Percentiles rank a stretch among this genome's conserved stretches.
phyloP scores from a whole-genome alignment of 2,113 vertebrate species.

The Capra hircus region DNA sequence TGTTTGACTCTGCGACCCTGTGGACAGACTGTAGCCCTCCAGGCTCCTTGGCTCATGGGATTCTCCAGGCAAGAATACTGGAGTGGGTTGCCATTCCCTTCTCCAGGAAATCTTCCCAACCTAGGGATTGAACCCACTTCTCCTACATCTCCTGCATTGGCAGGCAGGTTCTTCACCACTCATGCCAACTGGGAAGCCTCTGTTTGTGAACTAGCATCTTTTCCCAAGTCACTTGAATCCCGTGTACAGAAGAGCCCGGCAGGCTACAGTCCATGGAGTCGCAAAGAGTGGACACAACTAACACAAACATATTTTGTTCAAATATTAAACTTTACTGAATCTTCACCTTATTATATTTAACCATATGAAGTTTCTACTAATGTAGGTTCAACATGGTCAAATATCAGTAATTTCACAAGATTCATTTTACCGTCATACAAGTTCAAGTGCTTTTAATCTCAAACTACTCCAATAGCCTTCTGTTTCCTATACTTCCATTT shows the following conservation, averaged over 20 bases:
- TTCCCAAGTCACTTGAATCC: background rate
- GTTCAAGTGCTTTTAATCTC: background rate
- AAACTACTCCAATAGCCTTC: background rate
- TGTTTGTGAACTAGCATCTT: background rate
- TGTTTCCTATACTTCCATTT: background rate
- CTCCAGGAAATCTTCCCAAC: background rate
- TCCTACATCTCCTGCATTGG: background rate
- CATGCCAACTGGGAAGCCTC: background rate
- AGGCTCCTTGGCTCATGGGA: background rate
- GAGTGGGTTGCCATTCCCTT: background rate
- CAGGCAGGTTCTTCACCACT: background rate
- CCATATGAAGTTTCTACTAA: background rate
- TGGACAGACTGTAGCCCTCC: background rate
- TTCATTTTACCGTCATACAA: background rate
- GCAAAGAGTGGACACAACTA: background rate
- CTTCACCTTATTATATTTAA: background rate
- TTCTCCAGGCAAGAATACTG: background rate
- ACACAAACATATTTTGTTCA: background rate
- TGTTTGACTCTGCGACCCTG: rapidly evolving
- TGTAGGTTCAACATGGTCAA: background rate
- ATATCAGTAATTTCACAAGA: background rate
- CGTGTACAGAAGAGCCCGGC: background rate
- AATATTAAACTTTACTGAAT: background rate
- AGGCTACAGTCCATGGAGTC: background rate
- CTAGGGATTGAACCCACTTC: background rate